A percentile compares a stretch with the other conserved stretches of the same genome.
phyloP scores from a whole-genome alignment of 1,140 invertebrate genomes.

The Pseudachorutes palmiensis region DNA sequence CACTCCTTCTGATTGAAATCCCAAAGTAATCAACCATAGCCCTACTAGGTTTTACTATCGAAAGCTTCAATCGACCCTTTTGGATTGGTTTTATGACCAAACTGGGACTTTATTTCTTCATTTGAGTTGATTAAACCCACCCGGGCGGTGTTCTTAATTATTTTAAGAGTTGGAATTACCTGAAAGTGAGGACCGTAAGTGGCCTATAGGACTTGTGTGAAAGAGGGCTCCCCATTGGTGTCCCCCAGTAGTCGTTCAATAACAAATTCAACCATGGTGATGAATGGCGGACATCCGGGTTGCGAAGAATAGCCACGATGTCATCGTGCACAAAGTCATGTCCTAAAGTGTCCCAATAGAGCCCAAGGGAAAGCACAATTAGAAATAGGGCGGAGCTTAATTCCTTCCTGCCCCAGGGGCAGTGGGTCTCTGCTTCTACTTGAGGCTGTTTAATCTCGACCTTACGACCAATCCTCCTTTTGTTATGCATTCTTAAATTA shows the following conservation, averaged over 20 bases:
- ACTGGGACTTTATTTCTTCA: background rate
- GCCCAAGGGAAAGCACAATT: slow-evolving; percentile 35
- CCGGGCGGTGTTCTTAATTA: too few species aligned
- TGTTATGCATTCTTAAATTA: too few species aligned
- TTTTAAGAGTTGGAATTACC: too few species aligned
- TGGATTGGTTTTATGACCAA: too few species aligned
- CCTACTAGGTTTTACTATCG: too few species aligned
- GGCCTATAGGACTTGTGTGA: slow-evolving; percentile 49
- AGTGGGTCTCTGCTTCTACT: too few species aligned
- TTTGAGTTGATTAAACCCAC: too few species aligned
- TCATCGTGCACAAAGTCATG: slow-evolving; percentile 56
- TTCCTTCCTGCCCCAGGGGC: slow-evolving; percentile 12
- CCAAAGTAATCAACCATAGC: too few species aligned
- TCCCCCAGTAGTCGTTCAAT: slow-evolving; percentile 55
- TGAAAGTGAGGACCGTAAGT: slow-evolving; percentile 46
- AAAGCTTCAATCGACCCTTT: too few species aligned
- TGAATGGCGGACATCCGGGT: slow-evolving; percentile 46
- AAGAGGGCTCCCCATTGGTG: slow-evolving; percentile 47
- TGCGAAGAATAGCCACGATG: slow-evolving; percentile 49
- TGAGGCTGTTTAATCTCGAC: too few species aligned
- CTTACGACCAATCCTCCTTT: too few species aligned
- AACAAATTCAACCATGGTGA: slow-evolving; percentile 23
- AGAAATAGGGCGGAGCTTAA: background rate
- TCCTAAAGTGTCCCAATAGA: slow-evolving; percentile 47
- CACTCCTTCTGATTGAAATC: too few species aligned